Base-by-base conservation (phyloP, 2,888 invertebrate species). In the Adela reaumurella region DNA sequence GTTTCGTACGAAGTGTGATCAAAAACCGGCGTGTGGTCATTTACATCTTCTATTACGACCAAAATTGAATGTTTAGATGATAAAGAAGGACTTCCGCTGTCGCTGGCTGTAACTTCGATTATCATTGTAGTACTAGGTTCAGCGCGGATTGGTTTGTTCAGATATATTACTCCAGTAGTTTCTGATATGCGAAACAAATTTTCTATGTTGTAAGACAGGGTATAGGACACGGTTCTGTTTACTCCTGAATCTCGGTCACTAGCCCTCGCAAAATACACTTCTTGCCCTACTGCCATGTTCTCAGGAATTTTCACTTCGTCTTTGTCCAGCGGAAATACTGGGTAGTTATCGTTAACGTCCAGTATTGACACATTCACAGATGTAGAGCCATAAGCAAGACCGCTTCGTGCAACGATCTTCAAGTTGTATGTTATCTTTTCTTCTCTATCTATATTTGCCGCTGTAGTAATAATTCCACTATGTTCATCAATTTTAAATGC, bases 1-100 rank as follows among this genome's bases (percentile, higher is more conserved):
- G 94, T 93, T 77, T 97, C 96, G 68, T 96, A 97, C 16, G 90
- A 92, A 1, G 90, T 90, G 58, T 93, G 89, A 64, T 92, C 91
- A 68, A 97, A 97, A 2, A 93, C 89, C 10, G 97, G 97, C 1
- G 95, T 95, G 63, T 97, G 95, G 70, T 97, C 94, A 68, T 97
- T 97, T 2, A 96, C 93, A 66, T 97, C 96, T 58, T 87, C 87
- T 51, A 95, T 83, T 18, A 83, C 83, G 43, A 91, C 83, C 20
- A 84, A 80, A 44, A 94, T 83, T 6, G 83, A 81, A 58, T 92
- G 88, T 58, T 87, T 89, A 0, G 92, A 88, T 17, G 88, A 85
- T 46, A 94, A 74, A 8, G 89, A 74, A 8, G 88, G 89, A 51
- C 78, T 82, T 4, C 94, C 94, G 48, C 89, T 88, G 70, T 95